Evolutionary conservation across 2,113 vertebrate genomes (phyloP).

Genomic region (Antennarius striatus): DNA sequence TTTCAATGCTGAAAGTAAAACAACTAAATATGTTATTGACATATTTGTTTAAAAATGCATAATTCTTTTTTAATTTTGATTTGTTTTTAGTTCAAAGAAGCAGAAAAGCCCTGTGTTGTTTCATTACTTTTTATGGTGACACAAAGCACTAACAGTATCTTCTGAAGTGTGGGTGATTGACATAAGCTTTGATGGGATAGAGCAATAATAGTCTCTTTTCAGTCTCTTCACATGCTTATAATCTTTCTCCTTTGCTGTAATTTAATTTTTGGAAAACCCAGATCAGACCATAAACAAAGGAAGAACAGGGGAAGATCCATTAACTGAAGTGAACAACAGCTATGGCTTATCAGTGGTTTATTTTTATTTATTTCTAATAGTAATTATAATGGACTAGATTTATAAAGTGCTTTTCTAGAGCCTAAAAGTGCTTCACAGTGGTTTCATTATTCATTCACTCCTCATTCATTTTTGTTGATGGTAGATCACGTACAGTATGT

Average conservation of each 20-base stretch:
- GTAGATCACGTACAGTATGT: no score
- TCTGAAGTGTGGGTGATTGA: slow-evolving; percentile 12
- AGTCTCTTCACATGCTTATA: slow-evolving; percentile 22
- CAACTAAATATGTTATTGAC: neutral
- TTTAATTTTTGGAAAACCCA: slow-evolving; percentile 54
- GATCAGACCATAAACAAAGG: slow-evolving; percentile 46
- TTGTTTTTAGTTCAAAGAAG: neutral
- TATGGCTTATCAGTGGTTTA: neutral
- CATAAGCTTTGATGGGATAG: slow-evolving; percentile 8
- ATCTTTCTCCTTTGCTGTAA: slow-evolving; percentile 37
- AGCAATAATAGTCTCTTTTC: slow-evolving; percentile 19
- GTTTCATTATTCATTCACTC: no score
- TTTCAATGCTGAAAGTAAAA: neutral
- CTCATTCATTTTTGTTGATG: no score
- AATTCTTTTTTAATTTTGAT: neutral
- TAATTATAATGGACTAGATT: no score
- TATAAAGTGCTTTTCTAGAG: no score
- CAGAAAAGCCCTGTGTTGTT: neutral
- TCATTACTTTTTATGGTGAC: neutral
- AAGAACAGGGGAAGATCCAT: slow-evolving; percentile 12
- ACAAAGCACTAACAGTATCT: neutral
- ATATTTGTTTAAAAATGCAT: neutral
- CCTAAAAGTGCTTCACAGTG: no score
- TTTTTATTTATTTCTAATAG: neutral
- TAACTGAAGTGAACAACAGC: slow-evolving; percentile 17